phyloP scores from a whole-genome alignment of 2,797 vertebrate genomes.

The Prionace glauca region DNA sequence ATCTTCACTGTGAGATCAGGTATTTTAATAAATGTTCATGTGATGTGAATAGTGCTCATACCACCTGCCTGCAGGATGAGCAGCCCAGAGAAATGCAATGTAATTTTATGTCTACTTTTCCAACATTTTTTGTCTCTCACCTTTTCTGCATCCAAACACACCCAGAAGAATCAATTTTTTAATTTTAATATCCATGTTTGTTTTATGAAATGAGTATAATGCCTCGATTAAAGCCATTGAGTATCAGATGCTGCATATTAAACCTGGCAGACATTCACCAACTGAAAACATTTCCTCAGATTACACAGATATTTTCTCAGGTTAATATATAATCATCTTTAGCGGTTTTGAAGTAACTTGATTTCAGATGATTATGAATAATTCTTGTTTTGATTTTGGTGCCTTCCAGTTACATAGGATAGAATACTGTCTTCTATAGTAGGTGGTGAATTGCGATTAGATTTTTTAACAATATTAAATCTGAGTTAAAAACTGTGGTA shows the following conservation, averaged over 20 bases:
- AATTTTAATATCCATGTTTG: neutral
- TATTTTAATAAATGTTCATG: too few species aligned
- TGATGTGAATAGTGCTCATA: too few species aligned
- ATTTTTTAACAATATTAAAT: neutral
- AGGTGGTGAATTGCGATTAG: neutral
- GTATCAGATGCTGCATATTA: neutral
- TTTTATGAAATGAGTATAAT: neutral
- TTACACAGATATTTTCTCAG: neutral
- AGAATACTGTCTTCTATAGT: neutral
- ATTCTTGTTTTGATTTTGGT: too few species aligned
- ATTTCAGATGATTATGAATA: too few species aligned
- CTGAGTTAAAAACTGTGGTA: neutral
- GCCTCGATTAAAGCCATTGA: neutral
- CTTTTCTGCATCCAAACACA: too few species aligned
- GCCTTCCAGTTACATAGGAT: neutral
- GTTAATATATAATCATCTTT: neutral
- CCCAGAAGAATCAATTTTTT: neutral
- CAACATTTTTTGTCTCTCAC: too few species aligned
- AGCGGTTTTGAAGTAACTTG: neutral
- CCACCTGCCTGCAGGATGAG: too few species aligned
- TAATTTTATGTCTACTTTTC: too few species aligned
- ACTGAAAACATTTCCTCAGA: neutral
- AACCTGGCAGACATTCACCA: neutral
- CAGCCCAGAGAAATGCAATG: too few species aligned
- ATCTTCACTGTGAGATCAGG: too few species aligned